These are phyloP conservation scores for Equus przewalskii DNA, from an alignment of 2,113 vertebrate species.

Conservation along the genomic window DNA sequence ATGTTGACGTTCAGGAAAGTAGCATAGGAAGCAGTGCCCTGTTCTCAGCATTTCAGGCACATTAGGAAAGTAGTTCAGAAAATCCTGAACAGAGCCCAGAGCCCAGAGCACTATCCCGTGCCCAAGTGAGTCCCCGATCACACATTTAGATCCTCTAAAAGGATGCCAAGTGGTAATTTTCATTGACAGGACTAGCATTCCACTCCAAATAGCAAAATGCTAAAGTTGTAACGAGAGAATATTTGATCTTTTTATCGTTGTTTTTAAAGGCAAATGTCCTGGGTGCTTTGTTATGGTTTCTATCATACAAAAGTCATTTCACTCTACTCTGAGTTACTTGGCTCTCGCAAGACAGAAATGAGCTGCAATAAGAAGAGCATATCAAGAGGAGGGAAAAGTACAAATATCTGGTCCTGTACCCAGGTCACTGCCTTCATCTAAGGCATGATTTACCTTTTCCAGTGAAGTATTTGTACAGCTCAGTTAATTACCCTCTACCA, in stretches of 20 bases:
- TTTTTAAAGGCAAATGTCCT: slow-evolving; percentile 40
- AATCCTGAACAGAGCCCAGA: neutral
- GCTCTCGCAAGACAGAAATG: neutral
- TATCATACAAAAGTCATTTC: neutral
- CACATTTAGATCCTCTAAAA: neutral
- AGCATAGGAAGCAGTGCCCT: neutral
- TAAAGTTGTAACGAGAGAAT: neutral
- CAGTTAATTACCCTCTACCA: neutral
- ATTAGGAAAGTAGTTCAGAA: neutral
- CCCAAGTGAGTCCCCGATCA: neutral
- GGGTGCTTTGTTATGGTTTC: neutral
- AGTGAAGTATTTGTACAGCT: neutral
- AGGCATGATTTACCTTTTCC: neutral
- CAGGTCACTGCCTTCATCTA: neutral
- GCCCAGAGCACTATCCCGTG: neutral
- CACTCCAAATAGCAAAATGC: neutral
- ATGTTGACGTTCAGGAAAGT: neutral
- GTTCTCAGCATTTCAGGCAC: neutral
- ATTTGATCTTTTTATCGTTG: neutral
- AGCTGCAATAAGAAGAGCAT: neutral
- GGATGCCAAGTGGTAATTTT: slow-evolving; percentile 2
- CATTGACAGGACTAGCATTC: neutral
- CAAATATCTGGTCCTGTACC: neutral
- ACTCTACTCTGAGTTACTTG: neutral
- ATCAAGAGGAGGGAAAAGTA: neutral